Evolutionary conservation across 2,797 vertebrate genomes (phyloP), one percentile per base, ranked within the genome.

Genomic region (Clamator glandarius): DNA sequence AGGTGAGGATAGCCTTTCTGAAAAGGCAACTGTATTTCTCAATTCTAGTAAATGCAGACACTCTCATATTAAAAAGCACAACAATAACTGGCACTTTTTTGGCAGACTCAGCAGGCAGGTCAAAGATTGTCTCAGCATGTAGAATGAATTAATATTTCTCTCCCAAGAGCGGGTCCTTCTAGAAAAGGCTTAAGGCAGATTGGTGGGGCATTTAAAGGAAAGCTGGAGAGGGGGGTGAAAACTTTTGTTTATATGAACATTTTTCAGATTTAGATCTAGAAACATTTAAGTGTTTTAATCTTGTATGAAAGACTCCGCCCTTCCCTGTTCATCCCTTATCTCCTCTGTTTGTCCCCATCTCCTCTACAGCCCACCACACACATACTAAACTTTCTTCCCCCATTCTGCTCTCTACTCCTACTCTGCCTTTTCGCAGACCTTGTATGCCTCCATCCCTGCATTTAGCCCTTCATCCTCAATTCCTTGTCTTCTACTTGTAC

Each of bases 71-170:
- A 70, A 96, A 89, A 96, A 95, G 84, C 76, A 96, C 87, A 93
- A 92, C 83, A 93, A 69, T 73, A 92, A 80, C 92, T 96, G 96
- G 96, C 97, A 96, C 93, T 91, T 97, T 96, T 81, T 51, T 89
- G 96, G 93, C 96, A 96, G 91, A 76, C 93, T 96, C 92, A n/a
- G 55, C 95, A 97, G 97, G 96, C 93, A 92, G 94, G 91, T 62
- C 91, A 72, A 96, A 97, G 96, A 97, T 92, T 97, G 97, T 93
- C 95, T 95, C 52, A 33, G 96, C 87, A 90, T 90, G 92, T 41
- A 98, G 84, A 96, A 58, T 75, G 95, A 96, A 96, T 88, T 96
- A 93, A 75, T 94, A 90, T 93, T 96, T 96, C 88, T 90, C 91
- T 95, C 79, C 85, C 52, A 19, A 86, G 84, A 79, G 77, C 8